Conservation (phyloP, 2,888 invertebrate genomes). For the Aporophyla nigra region DNA sequence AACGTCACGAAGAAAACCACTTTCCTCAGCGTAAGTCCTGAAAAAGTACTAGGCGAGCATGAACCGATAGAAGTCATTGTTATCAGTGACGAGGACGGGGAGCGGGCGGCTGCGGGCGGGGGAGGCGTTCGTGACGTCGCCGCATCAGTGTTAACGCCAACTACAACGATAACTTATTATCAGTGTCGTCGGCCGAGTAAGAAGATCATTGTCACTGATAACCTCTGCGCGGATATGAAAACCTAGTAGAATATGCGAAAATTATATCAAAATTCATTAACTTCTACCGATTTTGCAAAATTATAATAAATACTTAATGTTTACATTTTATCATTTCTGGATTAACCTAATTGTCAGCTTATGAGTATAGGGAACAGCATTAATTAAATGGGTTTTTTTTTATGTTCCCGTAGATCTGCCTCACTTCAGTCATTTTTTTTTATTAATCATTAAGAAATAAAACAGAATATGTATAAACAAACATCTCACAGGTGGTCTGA, state of each 20-base stretch:
- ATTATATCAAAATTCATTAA: conserved; percentile 74
- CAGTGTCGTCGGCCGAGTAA: conserved; percentile 71
- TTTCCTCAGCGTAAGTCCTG: conserved; percentile 82
- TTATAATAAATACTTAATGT: neutral
- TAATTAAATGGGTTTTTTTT: neutral
- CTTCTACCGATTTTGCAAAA: conserved; percentile 26
- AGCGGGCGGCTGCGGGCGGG: conserved; percentile 61
- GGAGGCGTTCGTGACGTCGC: conserved; percentile 79
- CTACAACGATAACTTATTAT: conserved; percentile 86
- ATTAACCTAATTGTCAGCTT: neutral
- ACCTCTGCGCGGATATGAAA: conserved; percentile 71
- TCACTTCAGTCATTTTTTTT: neutral
- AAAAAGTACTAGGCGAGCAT: conserved; percentile 89
- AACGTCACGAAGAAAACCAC: conserved; percentile 80
- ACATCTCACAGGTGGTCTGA: neutral
- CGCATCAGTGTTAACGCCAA: conserved; percentile 78
- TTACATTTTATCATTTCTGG: neutral
- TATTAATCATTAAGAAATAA: no score
- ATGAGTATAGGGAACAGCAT: neutral
- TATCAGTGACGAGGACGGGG: conserved; percentile 79
- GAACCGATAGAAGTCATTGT: conserved; percentile 82
- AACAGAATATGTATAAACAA: no score
- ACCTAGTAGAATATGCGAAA: conserved; percentile 79
- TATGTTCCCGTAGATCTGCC: neutral
- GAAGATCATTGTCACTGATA: conserved; percentile 71